Conservation (phyloP, 2,888 invertebrate species). For the Luperina nickerlii region DNA sequence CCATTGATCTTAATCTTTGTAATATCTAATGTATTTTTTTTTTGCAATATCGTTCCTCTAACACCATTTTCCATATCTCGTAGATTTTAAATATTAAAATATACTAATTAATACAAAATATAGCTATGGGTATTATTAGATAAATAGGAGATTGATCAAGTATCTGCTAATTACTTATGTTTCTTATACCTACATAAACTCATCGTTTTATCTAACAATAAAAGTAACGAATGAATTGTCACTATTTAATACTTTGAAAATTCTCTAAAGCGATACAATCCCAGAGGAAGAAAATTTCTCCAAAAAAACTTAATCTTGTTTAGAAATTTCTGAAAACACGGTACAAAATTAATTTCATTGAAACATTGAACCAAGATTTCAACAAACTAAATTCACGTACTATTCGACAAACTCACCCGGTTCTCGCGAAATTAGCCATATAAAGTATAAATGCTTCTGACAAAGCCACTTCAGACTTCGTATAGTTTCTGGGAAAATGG, state of each 20-base stretch:
- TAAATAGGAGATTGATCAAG: neutral
- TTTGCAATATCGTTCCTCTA: too few species aligned
- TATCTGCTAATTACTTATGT: neutral
- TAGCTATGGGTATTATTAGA: neutral
- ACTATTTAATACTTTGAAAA: neutral
- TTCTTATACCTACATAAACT: neutral
- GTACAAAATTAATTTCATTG: neutral
- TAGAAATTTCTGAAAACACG: neutral
- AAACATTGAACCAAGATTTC: neutral
- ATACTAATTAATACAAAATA: neutral
- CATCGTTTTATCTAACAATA: neutral
- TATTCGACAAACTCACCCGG: slow-evolving; percentile 92
- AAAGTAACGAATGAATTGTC: neutral
- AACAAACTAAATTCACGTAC: neutral
- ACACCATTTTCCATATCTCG: too few species aligned
- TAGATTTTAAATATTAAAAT: neutral
- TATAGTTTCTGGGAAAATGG: slow-evolving; percentile 97
- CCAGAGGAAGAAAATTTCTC: neutral
- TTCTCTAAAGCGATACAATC: neutral
- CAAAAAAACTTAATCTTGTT: too few species aligned
- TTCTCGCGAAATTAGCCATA: slow-evolving; percentile 96
- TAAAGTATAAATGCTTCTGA: slow-evolving; percentile 97
- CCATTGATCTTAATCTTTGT: too few species aligned
- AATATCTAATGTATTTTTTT: too few species aligned
- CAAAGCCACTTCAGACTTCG: slow-evolving; percentile 95